Evolutionary conservation across 2,113 vertebrate species (phyloP), one percentile per base, ranked within the genome.

Genomic region (Epinephelus moara): DNA sequence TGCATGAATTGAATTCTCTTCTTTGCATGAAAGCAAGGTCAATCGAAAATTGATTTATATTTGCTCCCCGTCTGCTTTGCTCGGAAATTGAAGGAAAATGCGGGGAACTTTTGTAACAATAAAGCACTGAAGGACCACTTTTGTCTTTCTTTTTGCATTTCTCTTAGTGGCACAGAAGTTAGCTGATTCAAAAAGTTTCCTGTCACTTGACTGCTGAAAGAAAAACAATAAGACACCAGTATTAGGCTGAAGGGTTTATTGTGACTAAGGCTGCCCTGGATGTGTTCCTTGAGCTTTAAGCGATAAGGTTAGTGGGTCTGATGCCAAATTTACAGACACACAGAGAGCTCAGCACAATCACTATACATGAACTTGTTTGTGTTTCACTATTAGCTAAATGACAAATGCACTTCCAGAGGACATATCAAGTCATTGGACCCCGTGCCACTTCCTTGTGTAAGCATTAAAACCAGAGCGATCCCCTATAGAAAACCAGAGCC

Each of bases 361-460:
- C 59, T 59, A 27, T 52, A 69, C 75, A 78, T 79, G 78, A 72
- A 80, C 67, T 40, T 56, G 67, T 89, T 77, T 61, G 77, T 21
- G 45, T 64, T 70, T 72, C 19, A 21, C 66, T 62, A 71, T 80
- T 63, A 82, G 56, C 23, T 75, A 78, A 86, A 78, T 62, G 87
- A 89, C 88, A 91, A 88, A 91, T 81, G 73, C 75, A 85, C 62
- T 88, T 86, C 79, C 42, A 81, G 76, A 82, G 75, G 86, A 86
- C 87, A 80, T 77, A 68, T 81, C 72, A 82, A 88, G 90, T 77
- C 84, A 68, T 74, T 37, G 76, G 85, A 85, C 57, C 75, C 67
- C 0, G 71, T 59, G 83, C 76, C 87, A 75, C 61, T 78, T 78
- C 73, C 78, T 75, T 73, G 72, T 81, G 84, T 78, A 80, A 82